Evolutionary conservation across 2,797 vertebrate genomes (phyloP).

Genomic region (Myotis findleyi): DNA sequence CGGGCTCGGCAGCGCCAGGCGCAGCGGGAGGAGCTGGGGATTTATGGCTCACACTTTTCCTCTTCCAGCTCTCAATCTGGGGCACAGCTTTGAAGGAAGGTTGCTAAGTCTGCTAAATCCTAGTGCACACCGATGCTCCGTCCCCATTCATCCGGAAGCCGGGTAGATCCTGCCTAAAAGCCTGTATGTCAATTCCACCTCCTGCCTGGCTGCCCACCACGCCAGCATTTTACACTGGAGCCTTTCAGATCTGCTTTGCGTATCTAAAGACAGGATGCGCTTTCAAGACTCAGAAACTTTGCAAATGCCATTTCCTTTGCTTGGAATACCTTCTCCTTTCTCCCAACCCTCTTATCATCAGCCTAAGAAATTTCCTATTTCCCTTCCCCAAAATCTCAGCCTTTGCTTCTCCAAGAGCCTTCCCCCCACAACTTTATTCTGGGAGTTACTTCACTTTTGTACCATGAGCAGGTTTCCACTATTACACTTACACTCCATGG

Average conservation of each 20-base stretch:
- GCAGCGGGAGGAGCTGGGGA: slow-evolving; percentile 87
- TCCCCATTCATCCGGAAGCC: slow-evolving; percentile 51
- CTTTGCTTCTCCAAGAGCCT: background rate
- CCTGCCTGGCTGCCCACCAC: background rate
- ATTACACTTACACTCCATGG: background rate
- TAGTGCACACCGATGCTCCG: background rate
- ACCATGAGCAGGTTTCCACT: background rate
- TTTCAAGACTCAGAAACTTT: slow-evolving; percentile 36
- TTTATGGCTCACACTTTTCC: slow-evolving; percentile 79
- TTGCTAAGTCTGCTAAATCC: slow-evolving; percentile 62
- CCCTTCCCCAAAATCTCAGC: background rate
- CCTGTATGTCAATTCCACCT: background rate
- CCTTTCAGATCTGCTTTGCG: background rate
- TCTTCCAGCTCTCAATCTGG: slow-evolving; percentile 81
- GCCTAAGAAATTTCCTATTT: background rate
- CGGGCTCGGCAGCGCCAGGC: slow-evolving; percentile 83
- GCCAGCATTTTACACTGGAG: background rate
- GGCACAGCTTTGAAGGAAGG: slow-evolving; percentile 77
- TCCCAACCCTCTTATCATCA: background rate
- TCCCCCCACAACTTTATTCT: background rate
- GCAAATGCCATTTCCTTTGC: background rate
- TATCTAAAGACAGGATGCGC: background rate
- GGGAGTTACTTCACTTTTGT: background rate
- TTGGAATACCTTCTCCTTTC: background rate
- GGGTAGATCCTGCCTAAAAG: slow-evolving; percentile 41